Evolutionary conservation across 2,113 vertebrate genomes (phyloP), one percentile per base, ranked within the genome.

Genomic region (Aegypius monachus): DNA sequence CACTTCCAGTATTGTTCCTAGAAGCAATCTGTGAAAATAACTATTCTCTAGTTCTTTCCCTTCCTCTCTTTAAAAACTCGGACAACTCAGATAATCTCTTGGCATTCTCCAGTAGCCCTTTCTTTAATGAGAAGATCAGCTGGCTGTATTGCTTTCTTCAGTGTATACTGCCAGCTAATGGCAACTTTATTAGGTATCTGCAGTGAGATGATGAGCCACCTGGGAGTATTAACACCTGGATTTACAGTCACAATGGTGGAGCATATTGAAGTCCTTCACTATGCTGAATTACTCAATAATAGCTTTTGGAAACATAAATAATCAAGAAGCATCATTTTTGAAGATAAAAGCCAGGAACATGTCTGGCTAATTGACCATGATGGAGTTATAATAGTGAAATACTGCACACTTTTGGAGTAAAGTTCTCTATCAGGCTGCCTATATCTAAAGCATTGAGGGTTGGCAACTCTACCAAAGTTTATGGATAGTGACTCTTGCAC

Each of bases 361-460:
- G 95, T 98, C 98, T 98, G 96, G 91, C 97, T 98, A 98, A 98
- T 98, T 98, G 98, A 98, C 98, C 97, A 97, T 98, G 98, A 98
- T 98, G 97, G 98, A 98, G 98, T 98, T 98, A 95, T 98, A 98
- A 98, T 96, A 96, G 97, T 98, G 98, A 98, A 98, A 98, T 98
- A 98, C 96, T 97, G 95, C 97, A 93, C 73, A 93, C 43, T 96
- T 96, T 90, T 88, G 67, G 72, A 93, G 92, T 92, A 97, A 98
- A 97, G 78, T 96, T 98, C 92, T 97, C 83, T 93, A 61, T 96
- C 43, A 19, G 67, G 32, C 94, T 97, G 95, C 92, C 89, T 96
- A 27, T 48, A 45, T 95, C 91, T 96, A 95, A 96, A 97, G 62
- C 81, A 96, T 22, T 67, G 91, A 94, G 87, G 81, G 91, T 15